phyloP scores from a whole-genome alignment of 2,797 vertebrate genomes.

The Bufotes viridis region DNA sequence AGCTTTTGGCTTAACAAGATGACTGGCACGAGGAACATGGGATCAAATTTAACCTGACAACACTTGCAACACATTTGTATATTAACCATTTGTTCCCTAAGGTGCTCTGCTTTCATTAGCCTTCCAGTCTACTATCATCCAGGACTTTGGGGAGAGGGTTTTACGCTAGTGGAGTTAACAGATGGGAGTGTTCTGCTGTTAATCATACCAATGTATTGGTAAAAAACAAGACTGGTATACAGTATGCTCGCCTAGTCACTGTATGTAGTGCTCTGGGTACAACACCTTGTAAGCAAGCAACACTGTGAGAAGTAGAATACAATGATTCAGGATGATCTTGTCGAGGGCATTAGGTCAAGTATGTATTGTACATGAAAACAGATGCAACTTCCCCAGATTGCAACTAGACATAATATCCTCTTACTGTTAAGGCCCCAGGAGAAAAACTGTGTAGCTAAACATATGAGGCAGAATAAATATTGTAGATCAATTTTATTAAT shows the following conservation, averaged over 20 bases:
- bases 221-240: background rate
- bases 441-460: background rate
- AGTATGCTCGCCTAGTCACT: background rate
- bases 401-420: background rate
- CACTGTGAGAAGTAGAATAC: background rate
- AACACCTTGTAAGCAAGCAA: background rate
- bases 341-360: background rate
- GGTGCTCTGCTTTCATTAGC: background rate
- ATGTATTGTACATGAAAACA: background rate
- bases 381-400: background rate
- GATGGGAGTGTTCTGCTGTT: background rate
- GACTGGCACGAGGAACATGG: background rate
- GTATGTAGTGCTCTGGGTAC: background rate
- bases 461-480: background rate
- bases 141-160: background rate
- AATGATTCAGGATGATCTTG: background rate
- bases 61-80: background rate
- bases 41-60: background rate
- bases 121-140: background rate
- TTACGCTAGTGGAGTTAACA: background rate
- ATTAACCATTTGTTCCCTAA: background rate
- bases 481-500: no score
- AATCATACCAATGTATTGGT: background rate
- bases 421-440: background rate
- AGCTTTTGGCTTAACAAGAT: background rate